Conservation (phyloP, 2,888 invertebrate genomes). For the Allygus modestus region DNA sequence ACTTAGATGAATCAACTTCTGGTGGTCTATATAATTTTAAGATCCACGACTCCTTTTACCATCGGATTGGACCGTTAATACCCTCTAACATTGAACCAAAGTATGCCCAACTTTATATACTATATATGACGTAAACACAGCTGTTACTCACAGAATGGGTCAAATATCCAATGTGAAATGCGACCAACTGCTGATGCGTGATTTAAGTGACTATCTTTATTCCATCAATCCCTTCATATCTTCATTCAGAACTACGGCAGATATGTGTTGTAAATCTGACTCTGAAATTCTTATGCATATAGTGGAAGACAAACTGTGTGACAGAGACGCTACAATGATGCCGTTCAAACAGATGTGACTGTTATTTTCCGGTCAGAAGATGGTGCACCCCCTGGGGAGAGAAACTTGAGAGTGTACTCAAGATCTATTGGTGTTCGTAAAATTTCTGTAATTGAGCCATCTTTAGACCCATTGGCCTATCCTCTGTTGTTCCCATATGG, state of each 20-base stretch:
- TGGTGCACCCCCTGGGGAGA: neutral
- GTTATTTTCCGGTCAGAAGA: neutral
- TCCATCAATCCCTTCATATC: too few relatives aligned
- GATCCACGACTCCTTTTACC: slow-evolving; percentile 12
- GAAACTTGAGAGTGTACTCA: neutral
- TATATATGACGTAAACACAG: slow-evolving; percentile 1
- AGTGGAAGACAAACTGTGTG: too few relatives aligned
- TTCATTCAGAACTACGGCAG: neutral
- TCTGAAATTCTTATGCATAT: neutral
- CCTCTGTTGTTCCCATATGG: neutral
- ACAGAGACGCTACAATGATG: neutral
- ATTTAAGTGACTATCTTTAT: too few relatives aligned
- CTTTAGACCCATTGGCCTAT: neutral
- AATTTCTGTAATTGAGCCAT: neutral
- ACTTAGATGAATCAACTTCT: neutral
- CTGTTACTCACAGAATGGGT: neutral
- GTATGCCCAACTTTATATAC: slow-evolving; percentile 16
- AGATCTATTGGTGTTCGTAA: neutral
- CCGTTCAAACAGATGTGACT: neutral
- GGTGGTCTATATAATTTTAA: neutral
- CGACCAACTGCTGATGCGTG: too few relatives aligned
- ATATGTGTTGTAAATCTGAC: slow-evolving; percentile 5
- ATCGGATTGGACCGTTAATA: slow-evolving; percentile 1
- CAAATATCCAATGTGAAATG: too few relatives aligned
- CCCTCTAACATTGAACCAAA: neutral